Evolutionary conservation across 2,888 invertebrate species (phyloP).

Genomic region (Nomada fabriciana): DNA sequence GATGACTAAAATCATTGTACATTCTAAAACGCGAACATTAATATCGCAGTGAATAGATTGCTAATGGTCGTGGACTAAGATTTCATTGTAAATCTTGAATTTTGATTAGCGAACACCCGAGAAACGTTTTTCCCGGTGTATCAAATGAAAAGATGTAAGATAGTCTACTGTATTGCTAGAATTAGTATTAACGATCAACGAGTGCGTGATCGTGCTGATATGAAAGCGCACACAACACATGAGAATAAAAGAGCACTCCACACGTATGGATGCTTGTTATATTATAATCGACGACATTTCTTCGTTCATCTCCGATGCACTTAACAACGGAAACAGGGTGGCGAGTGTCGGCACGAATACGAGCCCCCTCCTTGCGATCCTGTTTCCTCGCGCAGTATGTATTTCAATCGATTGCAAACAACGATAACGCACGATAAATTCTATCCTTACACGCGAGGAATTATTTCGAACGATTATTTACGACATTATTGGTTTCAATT

Average conservation of each 20-base stretch:
- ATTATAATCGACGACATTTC: conserved; percentile 8
- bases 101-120: conserved; percentile 54
- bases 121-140: conserved; percentile 8
- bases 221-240: conserved; percentile 58
- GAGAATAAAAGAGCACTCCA: conserved; percentile 39
- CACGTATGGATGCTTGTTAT: background rate
- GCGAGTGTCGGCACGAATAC: conserved; percentile 24
- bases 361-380: background rate
- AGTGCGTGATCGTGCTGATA: conserved; percentile 55
- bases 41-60: conserved; percentile 49
- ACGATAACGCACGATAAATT: conserved; percentile 11
- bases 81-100: conserved; percentile 61
- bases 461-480: conserved; percentile 18
- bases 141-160: conserved; percentile 51
- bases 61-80: conserved; percentile 50
- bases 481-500: conserved; percentile 7
- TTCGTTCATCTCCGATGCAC: conserved; percentile 41
- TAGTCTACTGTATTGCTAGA: conserved; percentile 67
- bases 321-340: conserved; percentile 45
- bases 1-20: conserved; percentile 68
- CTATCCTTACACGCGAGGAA: conserved; percentile 9
- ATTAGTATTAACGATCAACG: conserved; percentile 53
- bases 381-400: conserved; percentile 12
- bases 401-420: conserved; percentile 17
- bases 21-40: conserved; percentile 52